Evolutionary conservation across 1,140 invertebrate species (phyloP), one percentile per base, ranked within the genome.

Genomic region (Ceratitis capitata): DNA sequence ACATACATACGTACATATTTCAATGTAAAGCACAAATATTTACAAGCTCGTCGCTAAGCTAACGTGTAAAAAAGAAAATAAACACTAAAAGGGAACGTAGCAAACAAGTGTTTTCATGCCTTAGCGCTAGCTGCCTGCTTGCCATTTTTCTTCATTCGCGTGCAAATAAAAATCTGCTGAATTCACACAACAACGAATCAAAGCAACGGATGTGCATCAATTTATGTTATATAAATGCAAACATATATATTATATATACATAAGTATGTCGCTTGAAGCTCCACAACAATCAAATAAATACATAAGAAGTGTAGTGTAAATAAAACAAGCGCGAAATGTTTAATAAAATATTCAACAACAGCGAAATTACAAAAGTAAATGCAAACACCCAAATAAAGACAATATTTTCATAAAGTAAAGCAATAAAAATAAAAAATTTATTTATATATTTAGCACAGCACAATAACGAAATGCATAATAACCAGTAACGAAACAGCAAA

Each of bases 101-200:
- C 69, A 78, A 78, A 78, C 69, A 78, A 78, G 39, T 78, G 69
- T 78, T 78, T 78, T 78, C 69, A 47, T 78, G 23, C 19, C n/a
- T 23, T 39, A 19, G 29, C n/a, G 23, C 4, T 39, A 78, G 9
- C 39, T 45, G 29, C 7, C 58, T 64, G 29, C 7, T 26, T 64
- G 69, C 69, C 39, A 78, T 78, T 78, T n/a, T 78, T 78, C 69
- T 47, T 78, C n/a, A 45, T 45, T 0, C 7, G 42, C 42, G 69
- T 16, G 23, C 42, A 47, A 45, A 47, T 78, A 39, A 78, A 78
- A 78, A 78, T 35, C 69, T 45, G 69, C 39, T 78, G 19, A 78
- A 78, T 19, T 23, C 10, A 78, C 39, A 78, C 39, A 78, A 78
- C 69, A 78, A 78, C 32, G 56, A n/a, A 35, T 0, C 19, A 47